These are phyloP conservation scores for Zaprionus tsacasi DNA, from an alignment of 1,140 invertebrate species.

Conservation along the genomic window DNA sequence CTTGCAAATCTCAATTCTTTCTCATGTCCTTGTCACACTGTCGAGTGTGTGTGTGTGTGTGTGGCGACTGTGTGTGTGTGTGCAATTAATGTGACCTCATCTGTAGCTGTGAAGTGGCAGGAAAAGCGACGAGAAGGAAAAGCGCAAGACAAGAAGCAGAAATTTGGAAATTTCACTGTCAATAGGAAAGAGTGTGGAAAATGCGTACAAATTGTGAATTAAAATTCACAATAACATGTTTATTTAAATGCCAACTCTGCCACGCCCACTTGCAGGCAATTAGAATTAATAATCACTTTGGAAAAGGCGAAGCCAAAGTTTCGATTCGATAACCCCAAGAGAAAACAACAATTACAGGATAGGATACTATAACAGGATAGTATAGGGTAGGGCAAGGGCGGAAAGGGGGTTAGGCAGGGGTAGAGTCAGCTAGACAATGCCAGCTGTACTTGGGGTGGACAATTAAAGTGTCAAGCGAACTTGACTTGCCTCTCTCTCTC, in stretches of 20 bases:
- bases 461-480: constrained; percentile 1
- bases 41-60: background rate
- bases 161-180: constrained; percentile 24
- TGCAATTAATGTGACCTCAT: constrained; percentile 45
- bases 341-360: constrained; percentile 6
- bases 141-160: constrained; percentile 17
- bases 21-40: constrained; percentile 50
- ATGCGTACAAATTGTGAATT: background rate
- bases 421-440: background rate
- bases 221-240: background rate
- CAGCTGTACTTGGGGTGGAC: background rate
- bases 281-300: constrained; percentile 15
- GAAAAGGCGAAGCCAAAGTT: background rate
- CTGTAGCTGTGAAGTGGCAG: constrained; percentile 23
- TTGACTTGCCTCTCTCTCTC: background rate
- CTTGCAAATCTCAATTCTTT: constrained; percentile 41
- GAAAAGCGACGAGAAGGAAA: constrained; percentile 8
- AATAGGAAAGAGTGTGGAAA: constrained; percentile 6
- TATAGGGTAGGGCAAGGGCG: background rate
- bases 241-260: constrained; percentile 6
- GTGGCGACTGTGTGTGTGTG: background rate
- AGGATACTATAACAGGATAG: constrained; percentile 14
- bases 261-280: constrained; percentile 24
- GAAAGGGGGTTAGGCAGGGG: too few species aligned
- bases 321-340: constrained; percentile 14